phyloP scores from a whole-genome alignment of 2,888 invertebrate genomes.

The Thymelicus sylvestris region DNA sequence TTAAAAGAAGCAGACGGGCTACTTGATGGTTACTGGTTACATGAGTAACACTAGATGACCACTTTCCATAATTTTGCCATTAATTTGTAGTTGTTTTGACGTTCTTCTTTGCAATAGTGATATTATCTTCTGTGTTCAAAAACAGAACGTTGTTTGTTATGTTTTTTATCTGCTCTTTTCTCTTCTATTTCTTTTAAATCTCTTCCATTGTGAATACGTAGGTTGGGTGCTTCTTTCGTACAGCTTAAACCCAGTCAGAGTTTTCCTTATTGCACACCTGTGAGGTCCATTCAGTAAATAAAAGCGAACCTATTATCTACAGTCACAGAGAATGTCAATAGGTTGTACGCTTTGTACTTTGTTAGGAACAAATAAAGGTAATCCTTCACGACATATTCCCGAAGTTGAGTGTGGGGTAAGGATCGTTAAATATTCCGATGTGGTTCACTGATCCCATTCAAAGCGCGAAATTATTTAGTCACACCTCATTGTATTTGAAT shows the following conservation, averaged over 20 bases:
- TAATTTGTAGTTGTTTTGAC: too few species aligned
- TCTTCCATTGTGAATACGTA: too few species aligned
- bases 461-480: slow-evolving; percentile 35
- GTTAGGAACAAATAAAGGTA: slow-evolving; percentile 75
- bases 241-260: background rate
- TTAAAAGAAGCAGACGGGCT: too few species aligned
- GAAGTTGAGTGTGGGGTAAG: slow-evolving; percentile 35
- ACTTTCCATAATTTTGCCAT: too few species aligned
- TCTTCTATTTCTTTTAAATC: too few species aligned
- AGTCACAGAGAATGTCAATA: slow-evolving; percentile 77
- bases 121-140: too few species aligned
- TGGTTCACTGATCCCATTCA: slow-evolving; percentile 36
- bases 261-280: background rate
- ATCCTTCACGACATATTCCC: slow-evolving; percentile 48
- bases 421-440: slow-evolving; percentile 37
- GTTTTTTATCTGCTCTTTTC: too few species aligned
- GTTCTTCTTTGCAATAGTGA: too few species aligned
- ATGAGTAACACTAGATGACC: too few species aligned
- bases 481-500: slow-evolving; percentile 34
- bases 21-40: too few species aligned
- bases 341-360: slow-evolving; percentile 76
- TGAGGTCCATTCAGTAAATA: slow-evolving; percentile 73
- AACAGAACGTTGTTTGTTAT: too few species aligned
- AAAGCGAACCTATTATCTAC: slow-evolving; percentile 78
- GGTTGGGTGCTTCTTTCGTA: too few species aligned